Evolutionary conservation across 2,888 invertebrate species (phyloP), one percentile per base, ranked within the genome.

Genomic region (Heliconius hortense): DNA sequence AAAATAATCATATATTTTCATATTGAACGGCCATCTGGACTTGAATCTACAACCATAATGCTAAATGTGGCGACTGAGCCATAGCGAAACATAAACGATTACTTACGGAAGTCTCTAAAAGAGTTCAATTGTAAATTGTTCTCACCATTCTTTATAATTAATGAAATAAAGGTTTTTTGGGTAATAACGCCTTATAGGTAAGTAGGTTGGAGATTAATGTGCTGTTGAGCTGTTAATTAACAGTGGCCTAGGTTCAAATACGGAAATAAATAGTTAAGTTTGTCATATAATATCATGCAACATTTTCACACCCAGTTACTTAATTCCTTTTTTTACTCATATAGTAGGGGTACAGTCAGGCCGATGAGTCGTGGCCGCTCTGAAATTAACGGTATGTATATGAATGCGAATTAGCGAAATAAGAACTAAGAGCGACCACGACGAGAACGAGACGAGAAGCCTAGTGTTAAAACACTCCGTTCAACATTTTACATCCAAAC

Each of bases 101-200:
- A 26, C 15, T 1, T 69, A 69, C 53, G 68, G 53, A 69, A 69
- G n/a, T 31, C 48, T 26, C 28, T 31, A 53, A 69, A 53, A 21
- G 53, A 69, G n/a, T 56, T n/a, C 68, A 53, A 69, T 69, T 69
- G 31, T 69, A 5, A 8, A 53, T 31, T 56, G 53, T 78, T 78
- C 78, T 68, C 78, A 78, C 72, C 66, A 71, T 78, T 76, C 74
- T 75, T 70, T 68, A 59, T 67, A 59, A 72, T 59, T 73, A 70
- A 70, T 63, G 72, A 72, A 78, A 70, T 76, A 28, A 53, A 53
- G 24, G 35, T 39, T 69, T 73, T 78, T 74, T 74, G 21, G 13
- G 31, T 69, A 72, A 76, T 78, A 74, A 72, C 63, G 68, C 53
- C 66, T 69, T 76, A 63, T 56, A 43, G 35, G 66, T 77, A 53